A percentile compares a stretch with the other conserved stretches of the same genome.
Conservation (phyloP, 2,797 vertebrate genomes). For the Sciaenops ocellatus region DNA sequence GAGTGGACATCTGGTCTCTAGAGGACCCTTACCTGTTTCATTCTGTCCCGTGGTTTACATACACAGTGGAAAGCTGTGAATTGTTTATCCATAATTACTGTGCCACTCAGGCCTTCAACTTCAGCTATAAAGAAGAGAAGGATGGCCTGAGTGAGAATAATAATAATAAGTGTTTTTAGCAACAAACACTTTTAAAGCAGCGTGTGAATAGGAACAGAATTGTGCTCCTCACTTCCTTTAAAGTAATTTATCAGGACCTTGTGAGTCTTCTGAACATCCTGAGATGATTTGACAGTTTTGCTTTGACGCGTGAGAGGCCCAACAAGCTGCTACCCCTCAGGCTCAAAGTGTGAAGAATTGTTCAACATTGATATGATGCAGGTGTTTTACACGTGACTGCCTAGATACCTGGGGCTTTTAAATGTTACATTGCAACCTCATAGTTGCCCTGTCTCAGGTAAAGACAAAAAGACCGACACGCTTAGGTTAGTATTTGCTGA, state of each 20-base stretch:
- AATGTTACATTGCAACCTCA: background rate
- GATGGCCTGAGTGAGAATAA: constrained; percentile 28
- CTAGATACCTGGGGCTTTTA: background rate
- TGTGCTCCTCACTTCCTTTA: background rate
- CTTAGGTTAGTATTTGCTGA: background rate
- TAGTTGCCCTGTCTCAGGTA: background rate
- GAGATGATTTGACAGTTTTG: constrained; percentile 13
- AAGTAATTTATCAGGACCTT: constrained; percentile 16
- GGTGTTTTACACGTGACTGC: constrained; percentile 9
- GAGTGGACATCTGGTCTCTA: constrained; percentile 66
- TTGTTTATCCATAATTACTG: constrained; percentile 56
- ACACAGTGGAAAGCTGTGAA: constrained; percentile 34
- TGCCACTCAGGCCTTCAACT: constrained; percentile 26
- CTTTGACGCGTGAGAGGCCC: background rate
- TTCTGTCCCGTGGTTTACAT: constrained; percentile 46
- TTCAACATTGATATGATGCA: background rate
- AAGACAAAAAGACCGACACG: background rate
- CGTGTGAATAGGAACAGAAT: constrained; percentile 1
- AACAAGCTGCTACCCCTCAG: background rate
- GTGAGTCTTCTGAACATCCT: constrained; percentile 1
- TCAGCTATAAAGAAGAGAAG: background rate
- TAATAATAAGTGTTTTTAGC: no score
- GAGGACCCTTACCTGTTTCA: constrained; percentile 35
- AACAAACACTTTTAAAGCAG: constrained; percentile 31
- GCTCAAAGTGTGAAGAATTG: background rate